A percentile compares a stretch with the other conserved stretches of the same genome.
Evolutionary conservation across 2,113 vertebrate genomes (phyloP).

Genomic region (Onychostruthus taczanowskii): DNA sequence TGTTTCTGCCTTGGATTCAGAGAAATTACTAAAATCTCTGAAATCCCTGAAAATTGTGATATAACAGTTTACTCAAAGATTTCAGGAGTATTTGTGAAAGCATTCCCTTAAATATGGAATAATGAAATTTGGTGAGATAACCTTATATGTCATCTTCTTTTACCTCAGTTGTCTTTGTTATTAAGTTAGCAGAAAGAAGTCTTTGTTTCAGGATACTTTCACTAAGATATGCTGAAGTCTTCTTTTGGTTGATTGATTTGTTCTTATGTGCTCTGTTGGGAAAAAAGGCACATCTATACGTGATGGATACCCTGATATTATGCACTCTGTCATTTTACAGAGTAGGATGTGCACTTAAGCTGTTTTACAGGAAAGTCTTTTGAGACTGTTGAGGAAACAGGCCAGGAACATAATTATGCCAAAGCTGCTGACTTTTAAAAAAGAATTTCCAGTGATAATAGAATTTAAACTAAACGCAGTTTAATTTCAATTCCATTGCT

Average conservation of each 20-base stretch:
- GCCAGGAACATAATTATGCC: slow-evolving; percentile 51
- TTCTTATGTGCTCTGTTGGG: background rate
- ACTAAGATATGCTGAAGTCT: background rate
- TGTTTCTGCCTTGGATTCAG: background rate
- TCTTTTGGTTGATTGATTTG: background rate
- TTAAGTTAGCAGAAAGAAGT: background rate
- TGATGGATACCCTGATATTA: background rate
- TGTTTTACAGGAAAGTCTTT: slow-evolving; percentile 57
- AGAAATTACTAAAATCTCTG: background rate
- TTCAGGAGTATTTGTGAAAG: background rate
- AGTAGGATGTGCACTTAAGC: slow-evolving; percentile 11
- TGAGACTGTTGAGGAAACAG: slow-evolving; percentile 64
- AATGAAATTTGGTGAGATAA: background rate
- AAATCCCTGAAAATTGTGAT: background rate
- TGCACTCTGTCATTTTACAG: background rate
- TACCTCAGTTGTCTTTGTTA: background rate
- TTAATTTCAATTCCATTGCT: slow-evolving; percentile 19
- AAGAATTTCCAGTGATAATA: slow-evolving; percentile 64
- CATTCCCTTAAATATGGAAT: background rate
- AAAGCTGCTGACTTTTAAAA: slow-evolving; percentile 47
- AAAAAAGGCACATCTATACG: background rate
- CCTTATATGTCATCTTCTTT: background rate
- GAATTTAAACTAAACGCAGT: slow-evolving; percentile 20
- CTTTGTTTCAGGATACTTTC: background rate
- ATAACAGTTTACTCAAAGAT: background rate